Base-by-base conservation (phyloP, 2,888 invertebrate species). In the Trypoxylon attenuatum region DNA sequence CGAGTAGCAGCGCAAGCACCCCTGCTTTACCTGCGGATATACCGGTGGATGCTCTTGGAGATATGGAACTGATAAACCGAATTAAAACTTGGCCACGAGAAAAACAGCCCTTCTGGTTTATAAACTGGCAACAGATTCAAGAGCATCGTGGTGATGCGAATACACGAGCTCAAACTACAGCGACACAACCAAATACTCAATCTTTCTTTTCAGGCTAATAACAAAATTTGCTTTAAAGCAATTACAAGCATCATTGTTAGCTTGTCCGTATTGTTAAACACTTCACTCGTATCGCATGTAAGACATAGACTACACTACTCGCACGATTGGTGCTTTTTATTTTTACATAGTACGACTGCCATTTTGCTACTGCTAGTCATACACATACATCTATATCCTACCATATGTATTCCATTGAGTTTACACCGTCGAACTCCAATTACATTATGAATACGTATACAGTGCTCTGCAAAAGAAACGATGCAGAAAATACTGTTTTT, bases 81-180 rank as follows among this genome's bases (percentile, higher is more conserved):
- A 87, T 94, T 22, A 91, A 90, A 79, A 88, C 89, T 29, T 89
- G 92, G 84, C 93, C 94, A 0, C 82, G 89, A 51, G 92, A 93
- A 68, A 88, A 92, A 42, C 90, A 91, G 67, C 94, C 94, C 0
- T 94, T 92, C 85, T 94, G 94, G 94, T 89, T 90, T 62, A 81
- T 93, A 51, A 94, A 94, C 82, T 91, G 92, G 84, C 89, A 91
- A 73, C 91, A 91, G 0, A 89, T 92, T 6, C 92, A 93, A 80
- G 89, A 88, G 0, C 88, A 91, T 4, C 88, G 91, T 23, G 77
- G 77, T 8, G 69, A 69, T 8, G 13, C 8, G 5, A 60, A 33
- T 5, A 54, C 56, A 5, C 18, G 5, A 0, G 43, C 19, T 2
- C 60, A 45, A 22, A 42, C 61, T 5, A 6, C 10, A 1, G 22